A percentile compares a stretch with the other conserved stretches of the same genome.
phyloP scores from a whole-genome alignment of 2,113 vertebrate species.

The Maccullochella peelii region DNA sequence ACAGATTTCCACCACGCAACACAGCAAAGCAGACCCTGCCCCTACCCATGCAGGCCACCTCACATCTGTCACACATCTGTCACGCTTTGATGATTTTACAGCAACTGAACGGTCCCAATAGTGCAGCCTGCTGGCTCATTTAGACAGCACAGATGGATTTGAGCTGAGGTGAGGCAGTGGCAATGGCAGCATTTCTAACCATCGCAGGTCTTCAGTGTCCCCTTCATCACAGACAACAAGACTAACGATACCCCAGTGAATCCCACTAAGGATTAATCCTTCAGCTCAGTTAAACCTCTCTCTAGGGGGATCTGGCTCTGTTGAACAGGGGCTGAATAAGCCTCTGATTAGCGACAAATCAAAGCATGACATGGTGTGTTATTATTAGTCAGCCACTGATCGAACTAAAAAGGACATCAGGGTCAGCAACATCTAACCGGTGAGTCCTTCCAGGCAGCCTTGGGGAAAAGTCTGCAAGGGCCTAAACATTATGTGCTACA shows the following conservation, averaged over 20 bases:
- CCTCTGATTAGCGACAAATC: conserved; percentile 24
- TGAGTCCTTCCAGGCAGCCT: not conserved
- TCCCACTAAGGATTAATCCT: conserved; percentile 19
- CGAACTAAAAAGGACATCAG: not conserved
- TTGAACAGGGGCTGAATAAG: not conserved
- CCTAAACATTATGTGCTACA: not conserved
- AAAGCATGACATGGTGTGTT: not conserved
- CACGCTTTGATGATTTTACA: conserved; percentile 37
- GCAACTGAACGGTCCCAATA: not conserved
- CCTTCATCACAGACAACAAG: conserved; percentile 7
- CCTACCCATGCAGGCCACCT: conserved; percentile 10
- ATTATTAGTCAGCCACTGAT: not conserved
- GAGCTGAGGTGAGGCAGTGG: conserved; percentile 20
- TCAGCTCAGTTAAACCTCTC: conserved; percentile 12
- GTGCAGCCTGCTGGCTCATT: conserved; percentile 10
- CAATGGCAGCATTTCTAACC: conserved; percentile 19
- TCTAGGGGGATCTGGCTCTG: not conserved
- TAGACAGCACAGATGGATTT: conserved; percentile 22
- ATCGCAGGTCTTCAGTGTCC: not conserved
- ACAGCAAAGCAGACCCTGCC: conserved; percentile 18
- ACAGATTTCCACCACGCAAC: conserved; percentile 28
- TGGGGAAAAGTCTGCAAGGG: not conserved
- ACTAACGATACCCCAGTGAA: not conserved
- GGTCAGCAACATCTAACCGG: conserved; percentile 4
- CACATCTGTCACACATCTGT: conserved; percentile 72